phyloP scores from a whole-genome alignment of 1,140 invertebrate genomes.

The Ridgeia piscesae region DNA sequence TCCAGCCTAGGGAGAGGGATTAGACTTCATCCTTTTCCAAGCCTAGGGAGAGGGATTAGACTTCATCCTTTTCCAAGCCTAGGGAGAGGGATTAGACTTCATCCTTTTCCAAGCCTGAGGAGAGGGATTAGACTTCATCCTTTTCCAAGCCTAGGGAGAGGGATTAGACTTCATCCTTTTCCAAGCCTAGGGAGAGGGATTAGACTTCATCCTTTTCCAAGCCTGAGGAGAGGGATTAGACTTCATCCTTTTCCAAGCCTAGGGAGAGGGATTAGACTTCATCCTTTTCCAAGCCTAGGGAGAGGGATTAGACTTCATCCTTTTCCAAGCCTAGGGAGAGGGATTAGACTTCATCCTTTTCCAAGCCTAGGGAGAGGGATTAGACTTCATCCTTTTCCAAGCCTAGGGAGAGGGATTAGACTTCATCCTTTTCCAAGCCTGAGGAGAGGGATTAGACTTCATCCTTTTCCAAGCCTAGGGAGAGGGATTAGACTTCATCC shows the following conservation, averaged over 20 bases:
- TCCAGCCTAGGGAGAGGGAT: no score
- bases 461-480: not conserved
- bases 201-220: conserved; percentile 36
- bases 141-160: no score
- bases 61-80: no score
- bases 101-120: not conserved
- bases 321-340: not conserved
- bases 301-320: no score
- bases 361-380: no score
- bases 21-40: not conserved
- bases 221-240: no score
- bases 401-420: not conserved
- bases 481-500: conserved; percentile 31
- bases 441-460: no score
- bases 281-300: no score
- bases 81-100: no score
- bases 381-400: not conserved
- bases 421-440: no score
- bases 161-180: not conserved
- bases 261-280: conserved; percentile 7
- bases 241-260: not conserved
- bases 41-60: not conserved
- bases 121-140: conserved; percentile 31
- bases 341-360: conserved; percentile 34
- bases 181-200: not conserved